Base-by-base conservation (phyloP, 2,888 invertebrate genomes). In the Drosophila monieri region DNA sequence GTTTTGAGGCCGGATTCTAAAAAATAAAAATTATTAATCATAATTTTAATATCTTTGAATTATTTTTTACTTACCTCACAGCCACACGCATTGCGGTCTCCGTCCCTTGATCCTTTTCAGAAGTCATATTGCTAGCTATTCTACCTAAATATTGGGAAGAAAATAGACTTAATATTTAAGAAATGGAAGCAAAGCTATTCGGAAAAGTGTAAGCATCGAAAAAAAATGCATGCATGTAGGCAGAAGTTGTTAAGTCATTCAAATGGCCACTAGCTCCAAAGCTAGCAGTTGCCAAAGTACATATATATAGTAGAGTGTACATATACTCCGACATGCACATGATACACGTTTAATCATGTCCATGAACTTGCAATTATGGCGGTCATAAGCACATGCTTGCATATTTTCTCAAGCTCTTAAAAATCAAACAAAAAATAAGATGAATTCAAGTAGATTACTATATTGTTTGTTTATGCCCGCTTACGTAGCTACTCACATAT, bases 1-100 rank as follows among this genome's bases (percentile, higher is more conserved):
- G 78, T 97, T 95, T 92, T 98, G 98, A 32, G 99, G 99, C 65
- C 99, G 96, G 90, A 99, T 97, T 92, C 99, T 98, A 93, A 0
- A 0, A 43, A 32, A 53, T 15, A 15, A 12, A 9, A 9, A 25
- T 27, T 3, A 5, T 35, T n/a, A 18, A 18, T 18, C 18, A 18
- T 18, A 18, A 18, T 18, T 18, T 1, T 18, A 35, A 35, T n/a
- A 35, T n/a, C 5, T n/a, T 1, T n/a, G 3, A 35, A 2, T 9
- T 4, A 12, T 4, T 39, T 1, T 5, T 15, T 18, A 15, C 3
- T 14, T 90, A 95, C 95, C 95, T 94, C 90, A 95, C 94, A 71
- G 94, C 95, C 78, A 95, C 95, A 58, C 94, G 93, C 54, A 95
- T 95, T 81, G 94, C 93, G 86, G 94, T 93, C 90, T 95, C 89